A percentile compares a stretch with the other conserved stretches of the same genome.
phyloP scores from a whole-genome alignment of 2,113 vertebrate species.

The Anseranas semipalmata region DNA sequence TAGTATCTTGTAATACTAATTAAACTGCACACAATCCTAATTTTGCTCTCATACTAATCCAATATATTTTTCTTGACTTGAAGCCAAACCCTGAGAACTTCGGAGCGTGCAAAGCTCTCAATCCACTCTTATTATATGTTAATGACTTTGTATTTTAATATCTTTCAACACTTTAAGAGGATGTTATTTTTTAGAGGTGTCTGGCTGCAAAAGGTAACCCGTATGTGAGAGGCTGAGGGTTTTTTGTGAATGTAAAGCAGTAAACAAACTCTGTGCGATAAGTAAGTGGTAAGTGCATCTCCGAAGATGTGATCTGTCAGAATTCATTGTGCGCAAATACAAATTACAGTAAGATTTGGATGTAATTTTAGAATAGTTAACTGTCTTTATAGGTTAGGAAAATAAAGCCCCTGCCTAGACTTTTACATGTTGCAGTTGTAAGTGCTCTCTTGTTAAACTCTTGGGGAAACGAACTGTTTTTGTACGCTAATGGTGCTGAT shows the following conservation, averaged over 20 bases:
- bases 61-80: constrained; percentile 59
- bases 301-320: not conserved
- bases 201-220: constrained; percentile 21
- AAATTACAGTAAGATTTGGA: not conserved
- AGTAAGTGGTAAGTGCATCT: not conserved
- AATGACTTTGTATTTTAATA: constrained; percentile 49
- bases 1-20: constrained; percentile 69
- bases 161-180: constrained; percentile 42
- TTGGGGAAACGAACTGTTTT: not conserved
- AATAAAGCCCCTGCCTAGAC: not conserved
- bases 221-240: not conserved
- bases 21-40: constrained; percentile 45
- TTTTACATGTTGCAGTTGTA: not conserved
- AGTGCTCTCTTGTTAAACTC: not conserved
- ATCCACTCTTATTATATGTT: constrained; percentile 39
- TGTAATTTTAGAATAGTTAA: not conserved
- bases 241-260: not conserved
- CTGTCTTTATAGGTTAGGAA: not conserved
- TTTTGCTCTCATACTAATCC: constrained; percentile 53
- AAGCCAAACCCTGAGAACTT: constrained; percentile 48
- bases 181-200: constrained; percentile 50
- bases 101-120: not conserved
- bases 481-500: not conserved
- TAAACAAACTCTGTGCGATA: accelerated
- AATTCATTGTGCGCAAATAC: not conserved